Conservation (phyloP, 37 sponge, comb jelly and placozoan genomes). For the Oscarella lobularis region DNA sequence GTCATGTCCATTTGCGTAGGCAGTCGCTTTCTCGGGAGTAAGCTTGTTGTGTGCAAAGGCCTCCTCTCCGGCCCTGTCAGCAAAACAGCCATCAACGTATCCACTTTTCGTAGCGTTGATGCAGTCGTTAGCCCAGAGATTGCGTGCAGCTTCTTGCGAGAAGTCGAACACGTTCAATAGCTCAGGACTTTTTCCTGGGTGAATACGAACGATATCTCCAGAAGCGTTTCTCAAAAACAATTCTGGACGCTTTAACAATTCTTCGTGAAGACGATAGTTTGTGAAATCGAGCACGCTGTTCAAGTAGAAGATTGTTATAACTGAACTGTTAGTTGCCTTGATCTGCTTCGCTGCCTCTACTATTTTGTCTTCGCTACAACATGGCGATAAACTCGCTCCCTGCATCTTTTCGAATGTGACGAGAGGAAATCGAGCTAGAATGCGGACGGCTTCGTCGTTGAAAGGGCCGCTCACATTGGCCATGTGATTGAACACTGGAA, state of each 20-base stretch:
- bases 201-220: neutral
- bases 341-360: constrained; percentile 7
- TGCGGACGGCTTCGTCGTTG: constrained; percentile 6
- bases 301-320: neutral
- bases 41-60: neutral
- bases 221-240: neutral
- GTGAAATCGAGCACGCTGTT: neutral
- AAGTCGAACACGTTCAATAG: constrained; percentile 17
- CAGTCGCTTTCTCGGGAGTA: constrained; percentile 19
- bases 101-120: constrained; percentile 17
- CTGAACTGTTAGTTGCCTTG: neutral
- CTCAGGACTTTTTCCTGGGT: neutral
- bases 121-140: constrained; percentile 7
- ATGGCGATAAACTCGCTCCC: constrained; percentile 4
- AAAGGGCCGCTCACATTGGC: constrained; percentile 27
- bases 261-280: neutral
- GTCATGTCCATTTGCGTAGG: constrained; percentile 6
- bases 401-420: constrained; percentile 33
- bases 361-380: neutral
- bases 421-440: constrained; percentile 24
- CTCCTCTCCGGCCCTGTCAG: constrained; percentile 19
- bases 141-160: constrained; percentile 4
- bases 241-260: neutral
- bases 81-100: constrained; percentile 29
- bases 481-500: constrained; percentile 35